Evolutionary conservation across 2,888 invertebrate genomes (phyloP), one percentile per base, ranked within the genome.

Genomic region (Microctonus aethiopoides): DNA sequence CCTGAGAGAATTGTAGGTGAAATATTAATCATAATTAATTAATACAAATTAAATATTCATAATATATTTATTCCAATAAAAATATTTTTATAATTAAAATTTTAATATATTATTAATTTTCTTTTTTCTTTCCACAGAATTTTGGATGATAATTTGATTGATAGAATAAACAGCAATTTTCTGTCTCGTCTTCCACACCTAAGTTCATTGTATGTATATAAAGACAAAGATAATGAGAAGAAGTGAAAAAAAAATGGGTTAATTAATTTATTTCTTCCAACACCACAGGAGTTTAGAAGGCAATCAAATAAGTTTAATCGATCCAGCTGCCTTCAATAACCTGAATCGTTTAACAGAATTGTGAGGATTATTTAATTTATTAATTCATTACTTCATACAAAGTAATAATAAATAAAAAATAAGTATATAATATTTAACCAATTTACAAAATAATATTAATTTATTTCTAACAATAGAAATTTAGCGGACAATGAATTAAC

Each of bases 1-100:
- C 29, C 79, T 91, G 11, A 80, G 75, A 65, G 88, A 89, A 77
- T 79, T 90, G 90, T 90, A 84, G 88, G 88, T 86, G 5, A 9
- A 61, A n/a, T n/a, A 26, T 46, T 60, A 2, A 60, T 32, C n/a
- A n/a, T n/a, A n/a, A n/a, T n/a, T n/a, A n/a, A n/a, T n/a, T 4
- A 26, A 16, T 29, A 29, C 13, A 20, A 52, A 9, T 34, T 26
- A 59, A 3, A 36, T 39, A 3, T 57, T 26, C 52, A 54, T n/a
- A n/a, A n/a, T n/a, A n/a, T n/a, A n/a, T n/a, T n/a, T n/a, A n/a
- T n/a, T n/a, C n/a, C n/a, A n/a, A n/a, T n/a, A n/a, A n/a, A n/a
- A n/a, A n/a, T n/a, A n/a, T n/a, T n/a, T n/a, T n/a, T n/a, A n/a
- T n/a, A n/a, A n/a, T n/a, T n/a, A n/a, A n/a, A n/a, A n/a, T n/a